Percentiles rank a stretch among this genome's conserved stretches.
Evolutionary conservation across 1,140 invertebrate species (phyloP).

Genomic region (Temnothorax nylanderi): DNA sequence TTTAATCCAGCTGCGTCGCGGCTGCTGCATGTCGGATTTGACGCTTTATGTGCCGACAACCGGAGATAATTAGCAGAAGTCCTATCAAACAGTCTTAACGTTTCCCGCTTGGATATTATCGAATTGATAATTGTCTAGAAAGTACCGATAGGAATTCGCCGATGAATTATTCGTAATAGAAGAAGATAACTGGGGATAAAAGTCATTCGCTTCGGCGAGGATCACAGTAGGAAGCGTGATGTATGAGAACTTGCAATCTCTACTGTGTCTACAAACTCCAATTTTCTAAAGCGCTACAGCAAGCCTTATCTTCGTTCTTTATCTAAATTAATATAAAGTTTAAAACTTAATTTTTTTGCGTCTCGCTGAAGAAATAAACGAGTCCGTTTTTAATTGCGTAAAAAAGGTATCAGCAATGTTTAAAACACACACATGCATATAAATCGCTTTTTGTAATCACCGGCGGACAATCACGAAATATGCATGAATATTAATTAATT

Average conservation of each 20-base stretch:
- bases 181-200: background rate
- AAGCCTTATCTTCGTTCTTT: constrained; percentile 2
- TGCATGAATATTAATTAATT: constrained; percentile 33
- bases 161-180: background rate
- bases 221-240: background rate
- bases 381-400: background rate
- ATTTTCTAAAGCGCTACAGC: background rate
- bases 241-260: constrained; percentile 12
- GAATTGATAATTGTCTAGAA: background rate
- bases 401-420: background rate
- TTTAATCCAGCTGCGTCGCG: constrained; percentile 51
- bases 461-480: constrained; percentile 24
- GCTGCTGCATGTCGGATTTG: constrained; percentile 42
- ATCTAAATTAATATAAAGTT: constrained; percentile 28
- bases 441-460: constrained; percentile 13
- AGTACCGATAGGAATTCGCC: background rate
- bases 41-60: constrained; percentile 13
- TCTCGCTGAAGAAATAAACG: background rate
- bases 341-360: constrained; percentile 1
- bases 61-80: constrained; percentile 27
- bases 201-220: background rate
- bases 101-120: background rate
- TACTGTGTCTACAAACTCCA: background rate
- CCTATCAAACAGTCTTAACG: constrained; percentile 36
- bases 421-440: background rate